Conservation (phyloP, 2,888 invertebrate species). For the Cephus pygmeus region DNA sequence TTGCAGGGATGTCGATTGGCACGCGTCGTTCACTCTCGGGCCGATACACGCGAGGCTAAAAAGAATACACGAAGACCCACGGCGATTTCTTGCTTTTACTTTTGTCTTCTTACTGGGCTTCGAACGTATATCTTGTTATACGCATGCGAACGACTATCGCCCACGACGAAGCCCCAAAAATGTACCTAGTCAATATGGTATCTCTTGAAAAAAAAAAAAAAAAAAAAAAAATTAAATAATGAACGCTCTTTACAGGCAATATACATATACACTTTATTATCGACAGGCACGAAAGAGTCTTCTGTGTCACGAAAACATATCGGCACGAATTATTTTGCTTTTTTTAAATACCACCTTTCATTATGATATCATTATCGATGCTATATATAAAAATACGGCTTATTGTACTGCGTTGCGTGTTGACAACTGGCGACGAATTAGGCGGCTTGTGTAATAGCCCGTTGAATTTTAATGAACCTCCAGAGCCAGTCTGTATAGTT, state of each 20-base stretch:
- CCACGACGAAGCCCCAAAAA: neutral
- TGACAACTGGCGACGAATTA: neutral
- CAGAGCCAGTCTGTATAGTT: neutral
- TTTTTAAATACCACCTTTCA: neutral
- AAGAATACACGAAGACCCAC: no score
- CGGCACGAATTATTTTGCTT: neutral
- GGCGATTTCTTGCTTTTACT: no score
- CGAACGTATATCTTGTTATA: neutral
- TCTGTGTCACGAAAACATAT: neutral
- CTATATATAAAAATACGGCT: neutral
- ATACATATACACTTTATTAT: neutral
- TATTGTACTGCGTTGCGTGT: neutral
- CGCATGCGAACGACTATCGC: neutral
- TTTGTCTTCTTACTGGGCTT: neutral
- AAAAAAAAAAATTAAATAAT: neutral
- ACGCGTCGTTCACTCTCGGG: neutral
- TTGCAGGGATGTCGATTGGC: constrained; percentile 6
- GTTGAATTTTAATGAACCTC: neutral
- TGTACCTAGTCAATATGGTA: neutral
- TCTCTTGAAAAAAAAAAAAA: neutral
- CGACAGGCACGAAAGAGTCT: neutral
- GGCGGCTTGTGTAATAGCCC: neutral
- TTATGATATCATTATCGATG: neutral
- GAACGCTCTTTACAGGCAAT: neutral
- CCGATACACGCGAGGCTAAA: no score